Percentiles rank a stretch among this genome's conserved stretches.
phyloP scores from a whole-genome alignment of 2,888 invertebrate species.

The Drosophila tripunctata region DNA sequence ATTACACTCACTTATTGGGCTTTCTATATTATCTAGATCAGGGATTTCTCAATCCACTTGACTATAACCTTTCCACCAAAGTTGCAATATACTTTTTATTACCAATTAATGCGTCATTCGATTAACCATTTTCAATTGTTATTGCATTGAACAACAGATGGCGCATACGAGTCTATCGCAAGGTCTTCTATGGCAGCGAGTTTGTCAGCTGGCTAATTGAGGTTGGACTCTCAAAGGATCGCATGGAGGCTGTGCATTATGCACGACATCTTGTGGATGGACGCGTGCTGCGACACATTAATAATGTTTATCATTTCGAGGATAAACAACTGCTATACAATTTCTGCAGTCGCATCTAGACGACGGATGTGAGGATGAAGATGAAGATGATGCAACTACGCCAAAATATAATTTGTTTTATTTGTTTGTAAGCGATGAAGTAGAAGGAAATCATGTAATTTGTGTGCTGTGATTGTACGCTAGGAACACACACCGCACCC shows the following conservation, averaged over 20 bases:
- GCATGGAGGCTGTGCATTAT: constrained; percentile 92
- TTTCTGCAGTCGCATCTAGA: constrained; percentile 86
- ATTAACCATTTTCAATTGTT: constrained; percentile 1
- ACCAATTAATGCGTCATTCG: not conserved
- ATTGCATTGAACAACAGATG: constrained; percentile 86
- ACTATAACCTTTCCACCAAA: not conserved
- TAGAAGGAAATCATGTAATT: constrained; percentile 43
- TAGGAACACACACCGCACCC: constrained; percentile 18
- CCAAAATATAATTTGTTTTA: constrained; percentile 67
- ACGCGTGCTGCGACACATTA: constrained; percentile 92
- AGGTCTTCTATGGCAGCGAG: constrained; percentile 93
- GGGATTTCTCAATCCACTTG: no score
- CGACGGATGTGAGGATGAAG: constrained; percentile 1
- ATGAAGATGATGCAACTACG: constrained; percentile 45
- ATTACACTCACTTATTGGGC: no score
- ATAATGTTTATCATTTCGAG: constrained; percentile 93
- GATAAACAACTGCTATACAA: constrained; percentile 92
- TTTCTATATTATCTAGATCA: no score
- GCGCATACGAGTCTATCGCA: constrained; percentile 90
- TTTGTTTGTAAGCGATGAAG: constrained; percentile 31
- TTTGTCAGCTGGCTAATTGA: constrained; percentile 94
- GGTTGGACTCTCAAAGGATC: constrained; percentile 91
- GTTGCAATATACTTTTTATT: not conserved
- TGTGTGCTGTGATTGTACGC: constrained; percentile 77
- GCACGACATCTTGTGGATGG: constrained; percentile 93